Evolutionary conservation across 2,888 invertebrate species (phyloP).

Genomic region (Megalurothrips usitatus): DNA sequence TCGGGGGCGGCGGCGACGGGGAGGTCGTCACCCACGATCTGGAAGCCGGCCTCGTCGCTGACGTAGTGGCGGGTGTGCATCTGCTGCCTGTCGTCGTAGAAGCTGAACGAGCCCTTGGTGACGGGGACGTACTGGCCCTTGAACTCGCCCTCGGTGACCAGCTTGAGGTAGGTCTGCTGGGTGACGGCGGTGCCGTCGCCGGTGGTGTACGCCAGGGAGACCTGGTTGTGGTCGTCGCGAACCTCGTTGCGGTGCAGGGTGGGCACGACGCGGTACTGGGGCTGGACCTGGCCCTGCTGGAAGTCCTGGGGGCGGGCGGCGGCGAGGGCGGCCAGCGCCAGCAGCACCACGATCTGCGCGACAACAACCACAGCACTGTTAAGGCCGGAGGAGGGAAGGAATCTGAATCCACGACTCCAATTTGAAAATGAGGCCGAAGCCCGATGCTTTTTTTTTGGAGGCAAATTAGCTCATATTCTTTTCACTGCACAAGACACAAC

Average conservation of each 20-base stretch:
- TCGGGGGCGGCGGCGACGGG: background rate
- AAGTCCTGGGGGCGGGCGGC: too few species aligned
- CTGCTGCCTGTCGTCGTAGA: background rate
- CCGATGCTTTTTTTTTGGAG: too few species aligned
- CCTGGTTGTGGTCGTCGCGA: background rate
- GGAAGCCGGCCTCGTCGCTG: slow-evolving; percentile 6
- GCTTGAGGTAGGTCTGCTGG: background rate
- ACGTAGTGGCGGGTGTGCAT: background rate
- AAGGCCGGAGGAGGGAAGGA: too few species aligned
- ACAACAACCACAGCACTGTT: too few species aligned
- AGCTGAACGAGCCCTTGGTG: background rate
- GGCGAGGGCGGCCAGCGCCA: too few species aligned
- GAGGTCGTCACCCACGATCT: background rate
- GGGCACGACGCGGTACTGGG: background rate
- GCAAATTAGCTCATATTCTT: too few species aligned
- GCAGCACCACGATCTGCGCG: too few species aligned
- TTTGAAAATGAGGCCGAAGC: too few species aligned
- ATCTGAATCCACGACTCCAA: too few species aligned
- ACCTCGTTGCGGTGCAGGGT: background rate
- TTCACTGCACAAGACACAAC: too few species aligned
- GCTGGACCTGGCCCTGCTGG: too few species aligned
- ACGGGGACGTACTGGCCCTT: background rate
- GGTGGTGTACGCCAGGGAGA: background rate
- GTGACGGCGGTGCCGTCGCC: background rate
- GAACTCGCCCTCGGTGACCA: background rate